A percentile compares a stretch with the other conserved stretches of the same genome.
These are phyloP conservation scores for Tapera naevia DNA, from an alignment of 2,797 vertebrate genomes.

Conservation along the genomic window DNA sequence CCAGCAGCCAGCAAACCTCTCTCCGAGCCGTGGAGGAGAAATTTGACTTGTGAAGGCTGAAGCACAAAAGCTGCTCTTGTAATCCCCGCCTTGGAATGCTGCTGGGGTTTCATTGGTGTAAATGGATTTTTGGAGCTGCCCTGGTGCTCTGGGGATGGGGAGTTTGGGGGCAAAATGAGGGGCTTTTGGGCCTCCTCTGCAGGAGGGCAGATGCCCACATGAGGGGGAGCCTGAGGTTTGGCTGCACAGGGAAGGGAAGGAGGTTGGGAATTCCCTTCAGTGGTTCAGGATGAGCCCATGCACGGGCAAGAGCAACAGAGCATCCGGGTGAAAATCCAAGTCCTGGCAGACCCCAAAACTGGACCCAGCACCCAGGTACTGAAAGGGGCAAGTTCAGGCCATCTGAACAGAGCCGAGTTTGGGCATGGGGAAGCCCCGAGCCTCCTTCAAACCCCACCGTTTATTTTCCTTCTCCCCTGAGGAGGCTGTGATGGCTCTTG, in stretches of 20 bases:
- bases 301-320: accelerated
- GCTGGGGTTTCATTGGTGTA: accelerated
- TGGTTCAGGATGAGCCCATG: not conserved
- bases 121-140: not conserved
- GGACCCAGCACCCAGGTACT: accelerated
- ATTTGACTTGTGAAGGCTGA: not conserved
- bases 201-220: accelerated
- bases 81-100: accelerated
- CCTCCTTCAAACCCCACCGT: accelerated
- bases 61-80: not conserved
- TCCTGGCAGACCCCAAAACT: not conserved
- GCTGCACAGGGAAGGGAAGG: not conserved
- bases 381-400: accelerated
- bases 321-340: accelerated
- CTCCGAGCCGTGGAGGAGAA: not conserved
- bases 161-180: not conserved
- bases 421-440: not conserved
- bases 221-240: not conserved
- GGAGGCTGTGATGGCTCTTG: not conserved
- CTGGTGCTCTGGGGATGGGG: not conserved
- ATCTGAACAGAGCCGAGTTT: accelerated
- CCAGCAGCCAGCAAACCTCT: not conserved
- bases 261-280: not conserved
- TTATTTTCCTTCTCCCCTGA: not conserved
- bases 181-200: not conserved